phyloP scores from a whole-genome alignment of 2,113 vertebrate species.

The Engraulis encrasicolus region DNA sequence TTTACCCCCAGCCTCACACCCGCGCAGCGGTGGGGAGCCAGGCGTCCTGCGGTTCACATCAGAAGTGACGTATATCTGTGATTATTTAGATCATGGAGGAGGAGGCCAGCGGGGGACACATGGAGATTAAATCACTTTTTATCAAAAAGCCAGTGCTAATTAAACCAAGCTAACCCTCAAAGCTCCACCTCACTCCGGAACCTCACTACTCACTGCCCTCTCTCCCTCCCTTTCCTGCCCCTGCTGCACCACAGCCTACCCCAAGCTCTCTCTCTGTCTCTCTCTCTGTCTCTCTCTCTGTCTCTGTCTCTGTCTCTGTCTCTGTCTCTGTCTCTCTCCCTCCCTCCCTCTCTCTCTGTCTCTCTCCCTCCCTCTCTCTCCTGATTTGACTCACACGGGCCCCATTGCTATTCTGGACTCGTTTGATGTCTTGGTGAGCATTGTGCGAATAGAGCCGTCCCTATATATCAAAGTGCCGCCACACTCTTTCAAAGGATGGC shows the following conservation, averaged over 20 bases:
- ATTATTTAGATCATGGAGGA: constrained; percentile 10
- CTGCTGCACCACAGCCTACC: too few species aligned
- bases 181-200: too few species aligned
- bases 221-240: constrained; percentile 27
- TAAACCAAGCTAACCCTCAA: constrained; percentile 34
- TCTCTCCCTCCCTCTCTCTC: constrained; percentile 9
- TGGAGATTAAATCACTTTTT: constrained; percentile 3
- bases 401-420: constrained; percentile 38
- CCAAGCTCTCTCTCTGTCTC: too few species aligned
- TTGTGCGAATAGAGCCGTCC: constrained; percentile 39
- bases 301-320: too few species aligned
- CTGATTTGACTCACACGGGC: background rate
- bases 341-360: constrained; percentile 15
- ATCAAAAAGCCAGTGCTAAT: constrained; percentile 8
- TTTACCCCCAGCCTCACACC: background rate
- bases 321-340: too few species aligned
- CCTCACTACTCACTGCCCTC: background rate
- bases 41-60: background rate
- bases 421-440: constrained; percentile 64
- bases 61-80: background rate
- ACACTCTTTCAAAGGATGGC: constrained; percentile 64
- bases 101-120: background rate
- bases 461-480: constrained; percentile 53
- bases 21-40: background rate
- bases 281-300: too few species aligned